Percentiles rank a stretch among this genome's conserved stretches.
Evolutionary conservation across 2,797 vertebrate species (phyloP).

Genomic region (Vireo griseus): DNA sequence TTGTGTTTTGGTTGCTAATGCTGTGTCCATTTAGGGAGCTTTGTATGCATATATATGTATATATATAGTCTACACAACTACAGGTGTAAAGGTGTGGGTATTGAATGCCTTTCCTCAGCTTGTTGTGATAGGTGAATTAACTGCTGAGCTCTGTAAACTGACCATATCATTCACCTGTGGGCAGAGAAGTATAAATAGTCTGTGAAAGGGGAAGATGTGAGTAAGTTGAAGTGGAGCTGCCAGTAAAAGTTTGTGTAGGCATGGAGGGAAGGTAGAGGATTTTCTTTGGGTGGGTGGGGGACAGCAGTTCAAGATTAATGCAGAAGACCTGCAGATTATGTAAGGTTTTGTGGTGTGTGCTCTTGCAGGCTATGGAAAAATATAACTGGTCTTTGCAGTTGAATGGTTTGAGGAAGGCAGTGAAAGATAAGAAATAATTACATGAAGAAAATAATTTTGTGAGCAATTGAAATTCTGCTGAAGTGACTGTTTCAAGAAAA

Average conservation of each 20-base stretch:
- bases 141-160: not conserved
- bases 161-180: not conserved
- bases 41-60: not conserved
- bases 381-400: not conserved
- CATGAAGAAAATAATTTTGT: not conserved
- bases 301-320: not conserved
- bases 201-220: not conserved
- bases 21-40: not conserved
- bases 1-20: not conserved
- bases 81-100: not conserved
- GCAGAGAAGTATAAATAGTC: not conserved
- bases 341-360: not conserved
- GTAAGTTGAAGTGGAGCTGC: not conserved
- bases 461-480: not conserved
- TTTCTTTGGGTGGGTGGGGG: not conserved
- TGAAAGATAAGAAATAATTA: not conserved
- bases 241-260: not conserved
- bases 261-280: not conserved
- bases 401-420: not conserved
- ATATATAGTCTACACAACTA: not conserved
- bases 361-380: not conserved
- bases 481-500: not conserved
- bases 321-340: not conserved
- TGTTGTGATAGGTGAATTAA: not conserved
- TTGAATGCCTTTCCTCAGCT: not conserved